A percentile compares a stretch with the other conserved stretches of the same genome.
These are phyloP conservation scores for Xenopus petersii DNA, from an alignment of 2,797 vertebrate genomes.

Conservation along the genomic window DNA sequence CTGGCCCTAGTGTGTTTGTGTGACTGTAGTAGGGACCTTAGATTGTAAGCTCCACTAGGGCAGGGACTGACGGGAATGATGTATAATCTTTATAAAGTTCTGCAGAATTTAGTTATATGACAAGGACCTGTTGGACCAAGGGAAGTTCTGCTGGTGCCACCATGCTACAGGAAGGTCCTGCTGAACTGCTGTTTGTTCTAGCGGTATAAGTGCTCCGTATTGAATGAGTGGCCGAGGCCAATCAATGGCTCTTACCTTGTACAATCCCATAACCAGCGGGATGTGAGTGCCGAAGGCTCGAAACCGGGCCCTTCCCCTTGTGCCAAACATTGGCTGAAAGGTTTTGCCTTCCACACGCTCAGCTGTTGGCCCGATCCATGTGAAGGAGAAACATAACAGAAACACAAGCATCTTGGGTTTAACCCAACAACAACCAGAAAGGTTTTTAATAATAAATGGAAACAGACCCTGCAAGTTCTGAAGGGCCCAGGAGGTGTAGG, in stretches of 20 bases:
- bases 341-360: conserved; percentile 1
- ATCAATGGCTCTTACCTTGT: conserved; percentile 25
- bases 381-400: not conserved
- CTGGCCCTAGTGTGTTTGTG: too few species aligned
- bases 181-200: not conserved
- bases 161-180: not conserved
- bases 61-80: too few species aligned
- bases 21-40: too few species aligned
- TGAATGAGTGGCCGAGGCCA: conserved; percentile 3
- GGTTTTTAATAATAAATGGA: not conserved
- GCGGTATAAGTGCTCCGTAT: conserved; percentile 28
- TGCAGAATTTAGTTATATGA: too few species aligned
- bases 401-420: not conserved
- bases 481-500: too few species aligned
- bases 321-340: too few species aligned
- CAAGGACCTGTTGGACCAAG: too few species aligned
- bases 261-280: conserved; percentile 22
- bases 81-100: too few species aligned
- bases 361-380: not conserved
- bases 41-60: too few species aligned
- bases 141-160: too few species aligned
- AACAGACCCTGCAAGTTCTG: not conserved
- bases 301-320: not conserved
- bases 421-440: not conserved
- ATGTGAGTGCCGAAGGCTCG: not conserved